These are phyloP conservation scores for Cavia aperea DNA, from an alignment of 2,113 vertebrate species.

Conservation along the genomic window DNA sequence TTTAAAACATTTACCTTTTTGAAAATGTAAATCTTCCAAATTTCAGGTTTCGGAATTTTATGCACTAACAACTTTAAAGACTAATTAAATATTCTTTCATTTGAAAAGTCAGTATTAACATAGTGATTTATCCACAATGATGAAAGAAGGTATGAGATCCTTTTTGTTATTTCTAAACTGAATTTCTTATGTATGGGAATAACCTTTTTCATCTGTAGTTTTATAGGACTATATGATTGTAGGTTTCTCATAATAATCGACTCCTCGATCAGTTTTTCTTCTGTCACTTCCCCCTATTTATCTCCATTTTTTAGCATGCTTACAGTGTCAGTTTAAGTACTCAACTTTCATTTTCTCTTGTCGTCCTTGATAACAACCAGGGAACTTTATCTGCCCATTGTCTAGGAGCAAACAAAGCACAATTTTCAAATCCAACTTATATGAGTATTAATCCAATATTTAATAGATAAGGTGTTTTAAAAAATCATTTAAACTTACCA, in stretches of 20 bases:
- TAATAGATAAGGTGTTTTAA: background rate
- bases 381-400: background rate
- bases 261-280: background rate
- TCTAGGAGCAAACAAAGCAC: background rate
- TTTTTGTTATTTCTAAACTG: background rate
- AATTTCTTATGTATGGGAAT: background rate
- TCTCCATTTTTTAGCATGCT: background rate
- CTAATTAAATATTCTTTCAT: background rate
- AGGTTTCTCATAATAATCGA: background rate
- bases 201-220: background rate
- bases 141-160: background rate
- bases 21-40: background rate
- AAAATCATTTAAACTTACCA: background rate
- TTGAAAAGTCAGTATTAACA: constrained; percentile 17
- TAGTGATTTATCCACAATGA: background rate
- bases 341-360: background rate
- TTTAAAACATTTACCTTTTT: background rate
- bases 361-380: background rate
- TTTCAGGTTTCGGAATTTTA: background rate
- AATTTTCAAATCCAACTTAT: background rate
- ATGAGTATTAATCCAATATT: background rate
- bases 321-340: background rate
- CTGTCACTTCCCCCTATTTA: background rate
- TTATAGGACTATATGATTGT: background rate
- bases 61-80: background rate